A percentile compares a stretch with the other conserved stretches of the same genome.
Evolutionary conservation across 2,888 invertebrate genomes (phyloP).

Genomic region (Tillus elongatus): DNA sequence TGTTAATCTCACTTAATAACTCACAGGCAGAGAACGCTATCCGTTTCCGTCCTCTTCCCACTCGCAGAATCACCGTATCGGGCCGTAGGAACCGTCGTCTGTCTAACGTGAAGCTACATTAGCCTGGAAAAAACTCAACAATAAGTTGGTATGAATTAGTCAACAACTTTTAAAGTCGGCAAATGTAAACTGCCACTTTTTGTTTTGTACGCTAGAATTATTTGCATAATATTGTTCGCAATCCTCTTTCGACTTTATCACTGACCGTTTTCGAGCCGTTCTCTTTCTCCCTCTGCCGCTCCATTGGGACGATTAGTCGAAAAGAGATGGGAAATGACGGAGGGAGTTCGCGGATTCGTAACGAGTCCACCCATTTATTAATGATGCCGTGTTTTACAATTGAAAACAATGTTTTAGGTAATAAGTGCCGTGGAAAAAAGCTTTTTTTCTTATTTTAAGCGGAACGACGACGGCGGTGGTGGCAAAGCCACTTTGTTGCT

Average conservation of each 20-base stretch:
- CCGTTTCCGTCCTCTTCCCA: constrained; percentile 19
- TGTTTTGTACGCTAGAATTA: constrained; percentile 36
- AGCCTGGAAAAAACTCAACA: constrained; percentile 24
- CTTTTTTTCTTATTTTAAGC: neutral
- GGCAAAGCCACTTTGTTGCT: too few species aligned
- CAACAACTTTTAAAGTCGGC: constrained; percentile 39
- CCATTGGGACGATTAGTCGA: constrained; percentile 5
- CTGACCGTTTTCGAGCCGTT: constrained; percentile 19
- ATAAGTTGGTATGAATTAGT: constrained; percentile 39
- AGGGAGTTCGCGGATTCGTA: constrained; percentile 11
- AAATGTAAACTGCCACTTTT: constrained; percentile 40
- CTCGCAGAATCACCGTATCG: constrained; percentile 23
- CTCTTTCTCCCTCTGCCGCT: constrained; percentile 13
- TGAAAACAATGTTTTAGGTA: constrained; percentile 23
- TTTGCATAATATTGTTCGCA: constrained; percentile 37
- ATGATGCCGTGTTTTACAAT: constrained; percentile 24
- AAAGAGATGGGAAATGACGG: too few species aligned
- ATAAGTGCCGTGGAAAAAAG: constrained; percentile 9
- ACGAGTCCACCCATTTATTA: constrained; percentile 20
- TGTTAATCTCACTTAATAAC: constrained; percentile 37
- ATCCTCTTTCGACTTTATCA: constrained; percentile 29
- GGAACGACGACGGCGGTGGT: too few species aligned
- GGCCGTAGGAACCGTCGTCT: too few species aligned
- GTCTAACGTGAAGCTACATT: constrained; percentile 30
- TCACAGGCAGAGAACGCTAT: constrained; percentile 22